Conservation (phyloP, 2,888 invertebrate species). For the Dryadula phaetusa region DNA sequence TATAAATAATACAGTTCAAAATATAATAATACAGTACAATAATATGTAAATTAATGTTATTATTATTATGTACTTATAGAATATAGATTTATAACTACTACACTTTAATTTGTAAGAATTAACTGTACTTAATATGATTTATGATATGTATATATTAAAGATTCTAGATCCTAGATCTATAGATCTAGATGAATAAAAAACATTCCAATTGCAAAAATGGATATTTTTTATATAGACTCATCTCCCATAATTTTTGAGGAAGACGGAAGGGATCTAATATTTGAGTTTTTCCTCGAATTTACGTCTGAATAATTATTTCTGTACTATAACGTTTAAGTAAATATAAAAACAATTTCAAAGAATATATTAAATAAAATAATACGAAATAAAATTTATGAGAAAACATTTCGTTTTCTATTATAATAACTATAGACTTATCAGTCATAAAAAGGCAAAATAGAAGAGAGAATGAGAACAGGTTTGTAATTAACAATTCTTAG, state of each 20-base stretch:
- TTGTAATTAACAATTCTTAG: slow-evolving; percentile 38
- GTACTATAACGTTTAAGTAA: not conserved
- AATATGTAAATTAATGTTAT: not conserved
- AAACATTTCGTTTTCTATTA: not conserved
- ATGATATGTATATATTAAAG: too few species aligned
- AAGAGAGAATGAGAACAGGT: slow-evolving; percentile 30
- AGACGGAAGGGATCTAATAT: too few species aligned
- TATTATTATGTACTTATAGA: not conserved
- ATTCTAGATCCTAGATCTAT: too few species aligned
- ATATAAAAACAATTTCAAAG: not conserved
- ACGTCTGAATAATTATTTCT: too few species aligned
- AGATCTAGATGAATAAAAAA: too few species aligned
- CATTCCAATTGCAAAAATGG: too few species aligned
- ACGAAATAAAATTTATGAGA: not conserved
- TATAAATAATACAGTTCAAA: too few species aligned
- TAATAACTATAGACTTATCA: not conserved
- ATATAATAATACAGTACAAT: not conserved
- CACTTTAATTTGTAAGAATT: not conserved
- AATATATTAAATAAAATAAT: not conserved
- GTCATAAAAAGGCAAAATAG: slow-evolving; percentile 17
- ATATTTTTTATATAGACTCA: too few species aligned
- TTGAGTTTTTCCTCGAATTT: too few species aligned
- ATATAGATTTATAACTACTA: not conserved
- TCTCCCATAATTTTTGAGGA: too few species aligned
- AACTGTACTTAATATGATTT: too few species aligned